Conservation (phyloP, 2,113 vertebrate species). For the Ahaetulla prasina region DNA sequence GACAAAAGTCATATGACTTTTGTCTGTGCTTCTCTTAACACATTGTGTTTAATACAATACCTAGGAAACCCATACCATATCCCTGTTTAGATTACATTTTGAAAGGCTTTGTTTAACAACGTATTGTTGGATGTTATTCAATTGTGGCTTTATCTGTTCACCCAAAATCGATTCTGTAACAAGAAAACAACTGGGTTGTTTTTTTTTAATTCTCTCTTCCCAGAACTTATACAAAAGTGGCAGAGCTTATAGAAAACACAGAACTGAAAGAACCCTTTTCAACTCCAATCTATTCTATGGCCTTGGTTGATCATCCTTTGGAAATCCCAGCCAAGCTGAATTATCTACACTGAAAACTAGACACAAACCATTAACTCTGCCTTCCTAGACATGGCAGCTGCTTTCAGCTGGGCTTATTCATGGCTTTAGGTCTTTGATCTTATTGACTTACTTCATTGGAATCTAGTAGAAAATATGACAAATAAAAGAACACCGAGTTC, state of each 20-base stretch:
- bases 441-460: neutral
- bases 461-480: neutral
- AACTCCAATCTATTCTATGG: neutral
- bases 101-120: neutral
- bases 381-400: neutral
- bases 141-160: neutral
- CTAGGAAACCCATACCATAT: neutral
- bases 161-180: neutral
- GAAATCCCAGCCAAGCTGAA: neutral
- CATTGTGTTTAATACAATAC: neutral
- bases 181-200: neutral
- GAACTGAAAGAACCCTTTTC: neutral
- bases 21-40: neutral
- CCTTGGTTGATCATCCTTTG: neutral
- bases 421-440: neutral
- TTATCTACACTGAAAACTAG: neutral
- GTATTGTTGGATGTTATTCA: neutral
- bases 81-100: neutral
- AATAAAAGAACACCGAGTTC: neutral
- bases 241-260: neutral
- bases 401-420: neutral
- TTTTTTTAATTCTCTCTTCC: neutral
- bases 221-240: neutral
- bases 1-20: neutral
- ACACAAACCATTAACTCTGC: neutral